Conservation (phyloP, 2,888 invertebrate species). For the Nemoura dubitans region DNA sequence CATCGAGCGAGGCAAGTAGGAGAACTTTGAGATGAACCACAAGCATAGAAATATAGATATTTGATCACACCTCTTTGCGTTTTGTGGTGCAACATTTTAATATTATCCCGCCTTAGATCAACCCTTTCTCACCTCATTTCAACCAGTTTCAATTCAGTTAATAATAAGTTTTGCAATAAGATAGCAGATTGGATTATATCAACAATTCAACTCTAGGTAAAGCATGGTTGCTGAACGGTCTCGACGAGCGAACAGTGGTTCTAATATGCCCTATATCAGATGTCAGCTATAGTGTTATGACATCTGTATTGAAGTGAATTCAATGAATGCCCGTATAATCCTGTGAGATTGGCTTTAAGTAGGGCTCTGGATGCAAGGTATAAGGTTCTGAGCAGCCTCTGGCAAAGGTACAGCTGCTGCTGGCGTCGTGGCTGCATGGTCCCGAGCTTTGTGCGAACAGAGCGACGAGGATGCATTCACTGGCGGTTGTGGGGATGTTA, state of each 20-base stretch:
- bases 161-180: constrained; percentile 16
- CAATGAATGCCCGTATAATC: constrained; percentile 34
- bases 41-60: background rate
- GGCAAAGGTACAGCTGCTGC: constrained; percentile 19
- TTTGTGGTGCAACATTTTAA: constrained; percentile 22
- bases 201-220: background rate
- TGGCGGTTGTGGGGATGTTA: constrained; percentile 39
- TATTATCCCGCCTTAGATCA: constrained; percentile 21
- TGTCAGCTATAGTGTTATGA: constrained; percentile 35
- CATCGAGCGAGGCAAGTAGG: background rate
- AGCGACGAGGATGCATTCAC: background rate
- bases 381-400: background rate
- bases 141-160: background rate
- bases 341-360: constrained; percentile 19
- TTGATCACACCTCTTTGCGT: background rate
- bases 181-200: background rate
- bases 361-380: background rate
- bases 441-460: background rate
- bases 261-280: constrained; percentile 36
- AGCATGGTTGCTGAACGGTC: background rate
- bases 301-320: constrained; percentile 32
- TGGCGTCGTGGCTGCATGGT: background rate
- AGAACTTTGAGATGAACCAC: background rate
- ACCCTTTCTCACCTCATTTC: constrained; percentile 22
- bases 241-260: background rate